A percentile compares a stretch with the other conserved stretches of the same genome.
phyloP scores from a whole-genome alignment of 2,797 vertebrate genomes.

The Phoeniculus purpureus region DNA sequence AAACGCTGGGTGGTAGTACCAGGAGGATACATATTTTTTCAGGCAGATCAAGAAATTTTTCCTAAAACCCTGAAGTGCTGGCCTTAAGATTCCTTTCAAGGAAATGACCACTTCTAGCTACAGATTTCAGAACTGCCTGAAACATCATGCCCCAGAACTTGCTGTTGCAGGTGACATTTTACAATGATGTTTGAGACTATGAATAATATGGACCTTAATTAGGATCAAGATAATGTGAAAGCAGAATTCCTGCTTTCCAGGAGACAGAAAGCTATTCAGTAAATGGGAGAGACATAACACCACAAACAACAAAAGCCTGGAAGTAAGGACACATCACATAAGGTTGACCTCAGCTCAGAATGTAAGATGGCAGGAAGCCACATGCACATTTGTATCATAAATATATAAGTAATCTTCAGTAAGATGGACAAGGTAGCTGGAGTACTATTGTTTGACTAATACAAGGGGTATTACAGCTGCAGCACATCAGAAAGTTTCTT shows the following conservation, averaged over 20 bases:
- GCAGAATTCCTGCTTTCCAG: not conserved
- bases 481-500: slow-evolving; percentile 57
- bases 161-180: not conserved
- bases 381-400: not conserved
- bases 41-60: not conserved
- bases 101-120: not conserved
- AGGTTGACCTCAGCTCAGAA: slow-evolving; percentile 28
- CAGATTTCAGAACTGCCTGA: not conserved
- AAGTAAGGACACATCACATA: not conserved
- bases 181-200: not conserved
- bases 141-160: not conserved
- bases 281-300: not conserved
- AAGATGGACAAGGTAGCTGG: slow-evolving; percentile 33
- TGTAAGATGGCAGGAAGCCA: slow-evolving; percentile 22
- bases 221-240: not conserved
- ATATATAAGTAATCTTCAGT: not conserved
- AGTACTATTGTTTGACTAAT: slow-evolving; percentile 55
- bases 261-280: not conserved
- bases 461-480: slow-evolving; percentile 62
- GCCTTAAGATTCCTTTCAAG: not conserved
- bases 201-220: not conserved
- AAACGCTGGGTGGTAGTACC: not conserved
- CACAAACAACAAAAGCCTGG: slow-evolving; percentile 1
- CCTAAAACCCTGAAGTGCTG: not conserved
- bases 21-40: not conserved